Percentiles rank a stretch among this genome's conserved stretches.
Evolutionary conservation across 1,140 invertebrate genomes (phyloP).

Genomic region (Ridgeia piscesae): DNA sequence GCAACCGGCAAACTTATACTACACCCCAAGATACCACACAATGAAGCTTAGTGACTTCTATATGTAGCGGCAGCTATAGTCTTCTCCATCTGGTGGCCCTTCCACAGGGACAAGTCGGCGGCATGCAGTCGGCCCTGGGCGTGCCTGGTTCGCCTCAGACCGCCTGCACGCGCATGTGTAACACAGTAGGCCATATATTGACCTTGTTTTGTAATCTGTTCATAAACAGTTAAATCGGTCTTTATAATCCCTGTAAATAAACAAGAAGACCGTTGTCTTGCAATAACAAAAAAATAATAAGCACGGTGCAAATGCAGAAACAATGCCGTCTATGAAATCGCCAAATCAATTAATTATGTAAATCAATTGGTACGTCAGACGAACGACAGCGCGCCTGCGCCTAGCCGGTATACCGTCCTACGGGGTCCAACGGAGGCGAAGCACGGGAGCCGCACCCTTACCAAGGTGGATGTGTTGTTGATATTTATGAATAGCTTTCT

Average conservation of each 20-base stretch:
- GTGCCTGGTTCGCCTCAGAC: not conserved
- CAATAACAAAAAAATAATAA: not conserved
- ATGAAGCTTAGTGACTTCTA: not conserved
- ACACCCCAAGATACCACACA: no score
- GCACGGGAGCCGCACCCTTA: conserved; percentile 2
- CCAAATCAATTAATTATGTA: conserved; percentile 6
- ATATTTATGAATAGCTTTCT: conserved; percentile 6
- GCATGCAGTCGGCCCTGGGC: not conserved
- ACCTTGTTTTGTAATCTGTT: not conserved
- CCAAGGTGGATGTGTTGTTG: conserved; percentile 3
- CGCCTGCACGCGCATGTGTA: not conserved
- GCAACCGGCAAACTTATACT: no score
- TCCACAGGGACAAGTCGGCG: no score
- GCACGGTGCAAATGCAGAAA: not conserved
- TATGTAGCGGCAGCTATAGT: not conserved
- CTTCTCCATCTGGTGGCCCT: no score
- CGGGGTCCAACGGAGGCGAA: not conserved
- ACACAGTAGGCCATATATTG: not conserved
- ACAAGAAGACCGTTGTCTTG: not conserved
- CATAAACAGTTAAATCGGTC: not conserved
- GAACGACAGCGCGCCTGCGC: conserved; percentile 1
- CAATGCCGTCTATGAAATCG: not conserved
- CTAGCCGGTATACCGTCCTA: not conserved
- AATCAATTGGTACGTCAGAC: not conserved
- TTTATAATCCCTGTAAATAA: not conserved